Conservation (phyloP, 2,888 invertebrate genomes). For the Hydropsyche betteni region DNA sequence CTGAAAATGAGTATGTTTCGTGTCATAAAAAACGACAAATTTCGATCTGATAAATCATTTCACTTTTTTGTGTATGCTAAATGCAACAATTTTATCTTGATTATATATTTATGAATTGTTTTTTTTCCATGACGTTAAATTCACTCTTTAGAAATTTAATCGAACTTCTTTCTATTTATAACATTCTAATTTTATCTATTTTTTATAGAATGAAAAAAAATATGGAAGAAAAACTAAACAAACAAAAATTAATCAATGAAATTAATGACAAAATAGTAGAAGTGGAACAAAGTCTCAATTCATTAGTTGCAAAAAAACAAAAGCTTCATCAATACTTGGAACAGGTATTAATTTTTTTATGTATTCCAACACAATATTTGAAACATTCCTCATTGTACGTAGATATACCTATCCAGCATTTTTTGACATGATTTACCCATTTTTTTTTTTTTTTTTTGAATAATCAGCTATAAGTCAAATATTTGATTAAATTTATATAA, state of each 20-base stretch:
- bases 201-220: constrained; percentile 42
- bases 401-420: too few relatives aligned
- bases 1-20: constrained; percentile 56
- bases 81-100: background rate
- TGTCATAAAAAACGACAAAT: background rate
- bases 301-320: constrained; percentile 56
- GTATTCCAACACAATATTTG: too few relatives aligned
- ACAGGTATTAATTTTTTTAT: constrained; percentile 54
- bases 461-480: too few relatives aligned
- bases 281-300: constrained; percentile 57
- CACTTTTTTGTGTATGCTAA: too few relatives aligned
- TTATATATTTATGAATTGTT: constrained; percentile 27
- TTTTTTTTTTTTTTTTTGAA: too few relatives aligned
- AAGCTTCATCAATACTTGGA: constrained; percentile 59
- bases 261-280: constrained; percentile 57
- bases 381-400: too few relatives aligned
- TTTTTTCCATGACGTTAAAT: constrained; percentile 21
- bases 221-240: background rate
- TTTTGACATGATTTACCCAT: too few relatives aligned
- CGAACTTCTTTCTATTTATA: too few relatives aligned
- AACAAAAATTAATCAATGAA: constrained; percentile 54
- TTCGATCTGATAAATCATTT: too few relatives aligned
- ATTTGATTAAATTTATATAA: too few relatives aligned
- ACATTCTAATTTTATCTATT: constrained; percentile 39
- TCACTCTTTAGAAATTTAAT: too few relatives aligned